These are phyloP conservation scores for Idaea biselata DNA, from an alignment of 2,888 invertebrate genomes.

Conservation along the genomic window DNA sequence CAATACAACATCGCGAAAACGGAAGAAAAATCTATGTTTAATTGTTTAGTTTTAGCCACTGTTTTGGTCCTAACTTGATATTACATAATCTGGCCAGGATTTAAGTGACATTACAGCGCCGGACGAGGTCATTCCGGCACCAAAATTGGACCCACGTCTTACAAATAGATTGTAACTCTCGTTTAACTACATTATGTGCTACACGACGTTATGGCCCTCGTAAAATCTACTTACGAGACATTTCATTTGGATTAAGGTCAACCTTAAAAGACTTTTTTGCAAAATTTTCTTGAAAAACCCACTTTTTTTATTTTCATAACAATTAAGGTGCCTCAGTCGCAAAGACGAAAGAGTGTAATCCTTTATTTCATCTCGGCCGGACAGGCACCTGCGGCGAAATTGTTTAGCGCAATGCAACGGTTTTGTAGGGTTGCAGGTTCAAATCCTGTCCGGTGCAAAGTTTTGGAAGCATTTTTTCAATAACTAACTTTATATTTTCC, in stretches of 20 bases:
- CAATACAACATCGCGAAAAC: too few species aligned
- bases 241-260: constrained; percentile 1
- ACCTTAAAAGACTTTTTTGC: not conserved
- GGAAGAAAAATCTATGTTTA: too few species aligned
- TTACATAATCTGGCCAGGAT: not conserved
- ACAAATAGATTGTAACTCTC: constrained; percentile 3
- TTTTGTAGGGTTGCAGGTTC: too few species aligned
- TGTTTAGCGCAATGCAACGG: too few species aligned
- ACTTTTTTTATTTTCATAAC: too few species aligned
- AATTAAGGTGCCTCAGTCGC: too few species aligned
- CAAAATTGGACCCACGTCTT: not conserved
- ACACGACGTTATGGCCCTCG: not conserved
- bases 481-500: too few species aligned
- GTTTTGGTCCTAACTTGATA: not conserved
- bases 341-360: too few species aligned
- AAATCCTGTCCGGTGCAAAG: too few species aligned
- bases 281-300: not conserved
- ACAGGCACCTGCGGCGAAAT: too few species aligned
- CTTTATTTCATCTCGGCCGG: too few species aligned
- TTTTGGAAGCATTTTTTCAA: too few species aligned
- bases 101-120: not conserved
- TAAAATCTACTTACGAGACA: not conserved
- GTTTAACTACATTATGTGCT: constrained; percentile 3
- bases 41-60: not conserved
- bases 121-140: not conserved